These are phyloP conservation scores for Eulemur albifrons DNA, from an alignment of 2,797 vertebrate species.

Conservation along the genomic window DNA sequence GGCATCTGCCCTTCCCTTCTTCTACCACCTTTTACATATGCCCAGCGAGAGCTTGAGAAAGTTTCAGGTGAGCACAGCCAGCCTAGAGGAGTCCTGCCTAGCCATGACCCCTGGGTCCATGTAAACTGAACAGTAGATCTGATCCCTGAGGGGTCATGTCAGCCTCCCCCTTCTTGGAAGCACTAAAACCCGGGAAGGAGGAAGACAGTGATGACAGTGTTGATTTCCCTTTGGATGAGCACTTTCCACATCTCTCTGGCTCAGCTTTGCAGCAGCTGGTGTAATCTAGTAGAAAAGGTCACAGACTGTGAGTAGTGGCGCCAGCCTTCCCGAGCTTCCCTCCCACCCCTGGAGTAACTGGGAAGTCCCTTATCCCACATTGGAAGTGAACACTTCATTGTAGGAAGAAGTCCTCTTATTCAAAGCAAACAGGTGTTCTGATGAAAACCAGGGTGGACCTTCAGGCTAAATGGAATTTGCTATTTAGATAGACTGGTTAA, in stretches of 20 bases:
- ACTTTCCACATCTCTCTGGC: neutral
- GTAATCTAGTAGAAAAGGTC: neutral
- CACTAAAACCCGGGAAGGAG: neutral
- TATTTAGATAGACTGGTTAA: neutral
- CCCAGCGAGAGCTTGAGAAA: neutral
- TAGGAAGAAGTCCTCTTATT: neutral
- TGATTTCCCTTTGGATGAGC: rapidly evolving
- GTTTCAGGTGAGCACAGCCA: neutral
- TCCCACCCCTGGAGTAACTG: neutral
- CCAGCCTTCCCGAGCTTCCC: neutral
- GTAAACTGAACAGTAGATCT: neutral
- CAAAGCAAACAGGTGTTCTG: neutral
- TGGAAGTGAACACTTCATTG: neutral
- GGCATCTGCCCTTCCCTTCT: neutral
- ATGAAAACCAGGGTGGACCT: neutral
- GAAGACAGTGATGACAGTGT: neutral
- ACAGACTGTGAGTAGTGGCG: neutral
- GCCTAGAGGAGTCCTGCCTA: neutral
- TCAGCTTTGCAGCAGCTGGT: neutral
- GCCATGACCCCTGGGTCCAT: neutral
- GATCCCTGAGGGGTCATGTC: too few relatives aligned
- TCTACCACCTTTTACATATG: neutral
- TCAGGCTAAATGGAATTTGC: neutral
- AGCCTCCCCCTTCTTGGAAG: neutral
- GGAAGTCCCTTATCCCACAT: neutral